Percentiles rank a stretch among this genome's conserved stretches.
Conservation (phyloP, 1,140 invertebrate species). For the Aphaenogaster floridana region DNA sequence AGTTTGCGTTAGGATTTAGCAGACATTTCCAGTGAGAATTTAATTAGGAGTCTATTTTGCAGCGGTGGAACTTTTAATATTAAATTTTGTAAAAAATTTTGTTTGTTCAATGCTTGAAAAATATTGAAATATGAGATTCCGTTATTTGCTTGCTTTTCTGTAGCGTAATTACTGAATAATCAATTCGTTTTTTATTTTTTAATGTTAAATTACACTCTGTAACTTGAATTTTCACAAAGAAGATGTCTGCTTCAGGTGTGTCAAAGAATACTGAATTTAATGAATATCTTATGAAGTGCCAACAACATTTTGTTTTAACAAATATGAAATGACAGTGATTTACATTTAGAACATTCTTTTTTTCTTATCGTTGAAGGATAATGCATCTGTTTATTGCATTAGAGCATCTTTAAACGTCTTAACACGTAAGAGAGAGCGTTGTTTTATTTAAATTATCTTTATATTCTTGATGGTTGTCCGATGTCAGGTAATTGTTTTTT, state of each 20-base stretch:
- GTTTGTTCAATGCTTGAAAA: not conserved
- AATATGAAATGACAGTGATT: not conserved
- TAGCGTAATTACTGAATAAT: not conserved
- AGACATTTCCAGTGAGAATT: not conserved
- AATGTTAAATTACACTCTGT: not conserved
- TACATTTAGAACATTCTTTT: not conserved
- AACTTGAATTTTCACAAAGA: not conserved
- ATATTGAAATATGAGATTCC: constrained; percentile 8
- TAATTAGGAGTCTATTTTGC: constrained; percentile 2
- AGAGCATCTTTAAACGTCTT: not conserved
- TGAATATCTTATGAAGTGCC: not conserved
- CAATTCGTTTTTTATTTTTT: not conserved
- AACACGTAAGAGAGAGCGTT: not conserved
- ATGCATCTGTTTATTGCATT: not conserved
- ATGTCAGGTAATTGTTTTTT: constrained; percentile 25
- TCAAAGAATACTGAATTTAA: not conserved
- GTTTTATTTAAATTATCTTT: constrained; percentile 11
- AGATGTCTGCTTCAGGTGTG: not conserved
- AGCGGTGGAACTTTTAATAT: not conserved
- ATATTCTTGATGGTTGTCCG: not conserved
- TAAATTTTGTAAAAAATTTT: not conserved
- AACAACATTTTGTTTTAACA: not conserved
- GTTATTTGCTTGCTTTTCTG: not conserved
- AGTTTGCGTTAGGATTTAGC: constrained; percentile 5
- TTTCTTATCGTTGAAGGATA: not conserved